Evolutionary conservation across 2,888 invertebrate species (phyloP).

Genomic region (Mythimna vitellina): DNA sequence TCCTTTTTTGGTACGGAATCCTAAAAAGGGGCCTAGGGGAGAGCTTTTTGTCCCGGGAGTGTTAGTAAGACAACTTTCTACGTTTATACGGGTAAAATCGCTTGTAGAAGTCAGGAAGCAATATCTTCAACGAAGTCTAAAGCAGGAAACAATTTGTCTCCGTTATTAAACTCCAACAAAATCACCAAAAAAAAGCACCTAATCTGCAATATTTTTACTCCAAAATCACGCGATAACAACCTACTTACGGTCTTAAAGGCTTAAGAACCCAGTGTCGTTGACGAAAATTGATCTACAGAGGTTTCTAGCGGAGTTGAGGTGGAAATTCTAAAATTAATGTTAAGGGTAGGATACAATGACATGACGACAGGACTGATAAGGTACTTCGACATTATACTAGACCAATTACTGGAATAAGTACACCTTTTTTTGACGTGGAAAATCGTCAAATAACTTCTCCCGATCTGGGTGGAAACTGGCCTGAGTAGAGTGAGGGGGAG

Average conservation of each 20-base stretch:
- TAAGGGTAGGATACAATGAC: conserved; percentile 38
- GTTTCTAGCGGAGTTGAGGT: conserved; percentile 70
- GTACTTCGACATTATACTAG: background rate
- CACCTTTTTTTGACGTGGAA: too few species aligned
- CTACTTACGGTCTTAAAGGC: conserved; percentile 54
- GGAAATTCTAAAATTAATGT: conserved; percentile 83
- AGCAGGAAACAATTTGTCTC: conserved; percentile 34
- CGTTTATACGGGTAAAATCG: too few species aligned
- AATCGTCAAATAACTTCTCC: too few species aligned
- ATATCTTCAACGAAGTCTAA: background rate
- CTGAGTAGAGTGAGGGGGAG: too few species aligned
- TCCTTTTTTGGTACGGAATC: too few species aligned
- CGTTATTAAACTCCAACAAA: conserved; percentile 18
- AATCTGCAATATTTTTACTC: conserved; percentile 44
- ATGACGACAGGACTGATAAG: conserved; percentile 19
- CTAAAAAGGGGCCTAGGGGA: too few species aligned
- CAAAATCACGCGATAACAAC: conserved; percentile 49
- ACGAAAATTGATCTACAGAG: conserved; percentile 67
- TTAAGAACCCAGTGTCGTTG: conserved; percentile 52
- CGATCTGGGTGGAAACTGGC: too few species aligned
- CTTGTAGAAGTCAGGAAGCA: background rate
- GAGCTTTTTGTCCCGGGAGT: too few species aligned
- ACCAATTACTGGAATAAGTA: background rate
- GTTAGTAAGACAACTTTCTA: too few species aligned
- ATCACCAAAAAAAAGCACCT: conserved; percentile 25